Evolutionary conservation across 2,888 invertebrate genomes (phyloP), one percentile per base, ranked within the genome.

Genomic region (Campoletis raptor): DNA sequence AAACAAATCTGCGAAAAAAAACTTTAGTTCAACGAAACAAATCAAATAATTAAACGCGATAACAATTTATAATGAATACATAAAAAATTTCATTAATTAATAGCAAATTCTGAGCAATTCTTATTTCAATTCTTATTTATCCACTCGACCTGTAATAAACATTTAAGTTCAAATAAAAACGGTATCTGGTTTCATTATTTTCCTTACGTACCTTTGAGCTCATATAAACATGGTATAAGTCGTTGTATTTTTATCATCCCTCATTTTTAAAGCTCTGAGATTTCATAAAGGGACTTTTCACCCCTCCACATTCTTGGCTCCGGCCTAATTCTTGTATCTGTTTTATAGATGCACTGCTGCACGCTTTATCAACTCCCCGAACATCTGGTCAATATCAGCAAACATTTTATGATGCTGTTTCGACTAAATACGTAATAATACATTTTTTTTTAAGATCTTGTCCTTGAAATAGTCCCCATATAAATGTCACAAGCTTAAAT

Each of bases 311-410:
- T 70, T 70, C 30, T 8, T 70, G 69, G n/a, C 45, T 12, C 18
- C 69, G 69, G 30, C 69, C 69, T 70, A 45, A 70, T 70, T 70
- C 69, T 45, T 37, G 69, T 45, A 45, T 24, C 69, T 70, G 45
- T 70, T 45, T 70, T 70, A 70, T 70, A 45, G 42, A 45, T 45
- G 69, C 30, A 45, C 45, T 18, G 42, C 15, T 15, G 30, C 45
- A 18, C 15, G 21, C 12, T 69, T 69, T 24, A 42, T 42, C 42
- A 24, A 24, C 69, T 69, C 21, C 6, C 24, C 21, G 42, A 42
- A 45, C 69, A 48, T 52, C 72, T 36, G 52, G 72, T 72, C 72
- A 61, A 30, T 61, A 52, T 72, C 54, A 54, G 15, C 36, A 54
- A 73, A 36, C 54, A 52, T 48, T 54, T 54, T 18, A 54, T 30